phyloP scores from a whole-genome alignment of 2,888 invertebrate species.

The Lutraria lutraria region DNA sequence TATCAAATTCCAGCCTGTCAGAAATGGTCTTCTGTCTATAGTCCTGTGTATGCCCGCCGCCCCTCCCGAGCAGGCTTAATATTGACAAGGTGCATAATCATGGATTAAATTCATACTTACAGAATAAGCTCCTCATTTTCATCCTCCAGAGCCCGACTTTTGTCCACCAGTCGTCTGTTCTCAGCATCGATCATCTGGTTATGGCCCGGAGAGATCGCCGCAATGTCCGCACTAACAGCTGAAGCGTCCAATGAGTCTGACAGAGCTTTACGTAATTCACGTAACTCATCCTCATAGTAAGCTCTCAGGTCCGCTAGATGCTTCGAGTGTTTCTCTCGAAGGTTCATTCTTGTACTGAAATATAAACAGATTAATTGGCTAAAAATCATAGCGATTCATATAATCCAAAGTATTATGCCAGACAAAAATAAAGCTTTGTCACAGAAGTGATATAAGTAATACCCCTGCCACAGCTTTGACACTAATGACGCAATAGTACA shows the following conservation, averaged over 20 bases:
- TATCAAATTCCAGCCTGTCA: too few relatives aligned
- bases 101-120: constrained; percentile 60
- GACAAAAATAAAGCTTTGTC: too few relatives aligned
- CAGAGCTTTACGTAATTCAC: constrained; percentile 76
- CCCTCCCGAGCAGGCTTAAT: too few relatives aligned
- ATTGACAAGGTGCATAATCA: too few relatives aligned
- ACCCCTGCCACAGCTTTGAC: too few relatives aligned
- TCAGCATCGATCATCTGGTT: constrained; percentile 75
- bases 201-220: constrained; percentile 47
- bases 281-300: constrained; percentile 83
- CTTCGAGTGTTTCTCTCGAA: constrained; percentile 83
- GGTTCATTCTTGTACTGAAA: constrained; percentile 75
- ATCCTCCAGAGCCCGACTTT: constrained; percentile 75
- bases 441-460: too few relatives aligned
- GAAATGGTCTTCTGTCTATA: too few relatives aligned
- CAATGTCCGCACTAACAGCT: constrained; percentile 48
- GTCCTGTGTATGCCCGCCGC: too few relatives aligned
- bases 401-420: too few relatives aligned
- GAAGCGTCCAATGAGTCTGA: constrained; percentile 66
- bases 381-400: neutral
- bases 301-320: constrained; percentile 82
- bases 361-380: neutral
- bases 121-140: constrained; percentile 73
- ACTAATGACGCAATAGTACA: too few relatives aligned
- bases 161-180: constrained; percentile 75